Conservation (phyloP, 2,888 invertebrate genomes). For the Apamea crenata region DNA sequence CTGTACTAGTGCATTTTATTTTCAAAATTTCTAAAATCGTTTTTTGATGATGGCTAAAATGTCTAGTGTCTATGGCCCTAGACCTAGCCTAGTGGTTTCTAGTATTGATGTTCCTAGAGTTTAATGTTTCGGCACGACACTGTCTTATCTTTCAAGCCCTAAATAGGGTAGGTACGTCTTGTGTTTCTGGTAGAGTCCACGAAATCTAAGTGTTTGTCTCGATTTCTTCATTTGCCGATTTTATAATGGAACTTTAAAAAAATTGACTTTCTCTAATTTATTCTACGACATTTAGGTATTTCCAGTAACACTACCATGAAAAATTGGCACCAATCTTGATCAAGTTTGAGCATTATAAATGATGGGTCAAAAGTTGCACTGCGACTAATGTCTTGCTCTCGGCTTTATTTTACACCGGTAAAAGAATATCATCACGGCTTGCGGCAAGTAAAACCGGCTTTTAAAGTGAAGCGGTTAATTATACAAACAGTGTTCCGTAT, state of each 20-base stretch:
- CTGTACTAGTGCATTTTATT: too few relatives aligned
- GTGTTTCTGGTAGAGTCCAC: neutral
- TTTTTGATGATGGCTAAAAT: too few relatives aligned
- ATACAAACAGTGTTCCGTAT: slow-evolving; percentile 37
- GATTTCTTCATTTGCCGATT: neutral
- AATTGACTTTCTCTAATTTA: neutral
- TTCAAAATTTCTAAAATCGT: too few relatives aligned
- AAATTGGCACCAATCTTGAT: neutral
- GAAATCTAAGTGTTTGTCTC: neutral
- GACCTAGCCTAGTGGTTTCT: too few relatives aligned
- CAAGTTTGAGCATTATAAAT: slow-evolving; percentile 6
- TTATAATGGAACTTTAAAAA: neutral
- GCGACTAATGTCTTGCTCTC: slow-evolving; percentile 10
- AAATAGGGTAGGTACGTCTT: neutral
- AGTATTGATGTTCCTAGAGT: neutral
- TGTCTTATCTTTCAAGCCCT: neutral
- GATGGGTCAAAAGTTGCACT: slow-evolving; percentile 29
- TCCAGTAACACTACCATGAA: neutral
- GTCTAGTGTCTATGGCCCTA: too few relatives aligned
- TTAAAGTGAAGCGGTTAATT: slow-evolving; percentile 46
- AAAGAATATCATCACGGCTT: slow-evolving; percentile 36
- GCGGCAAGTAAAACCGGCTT: slow-evolving; percentile 44
- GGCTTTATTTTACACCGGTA: slow-evolving; percentile 41
- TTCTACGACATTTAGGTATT: neutral
- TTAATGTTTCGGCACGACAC: neutral